Evolutionary conservation across 2,797 vertebrate genomes (phyloP), one percentile per base, ranked within the genome.

Genomic region (Crenuchus spilurus): DNA sequence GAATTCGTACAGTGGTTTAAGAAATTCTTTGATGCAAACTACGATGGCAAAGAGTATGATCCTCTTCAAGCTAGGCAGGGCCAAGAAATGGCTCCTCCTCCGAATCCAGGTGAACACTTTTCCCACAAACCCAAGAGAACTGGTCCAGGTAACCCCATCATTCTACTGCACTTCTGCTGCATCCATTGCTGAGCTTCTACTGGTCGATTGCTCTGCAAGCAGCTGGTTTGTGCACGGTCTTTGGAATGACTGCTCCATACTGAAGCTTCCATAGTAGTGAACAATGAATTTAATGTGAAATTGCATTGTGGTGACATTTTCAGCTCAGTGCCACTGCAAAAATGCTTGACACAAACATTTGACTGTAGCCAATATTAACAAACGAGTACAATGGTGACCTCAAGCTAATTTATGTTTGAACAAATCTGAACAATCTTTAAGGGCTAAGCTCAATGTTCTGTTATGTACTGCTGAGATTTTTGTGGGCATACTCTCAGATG

Each of bases 1-100:
- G 97, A 99, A 84, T 99, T 99, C 58, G 95, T 99, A 86, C 97
- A 99, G 88, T 99, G 97, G 97, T 99, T 98, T 86, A 99, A 99
- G 92, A 99, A 99, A 85, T 98, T 99, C 87, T 99, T 99, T 28
- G 97, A 99, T 18, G 97, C 97, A 88, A 99, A 99, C 93, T 99
- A 99, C 4, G 97, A 98, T 8, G 97, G 96, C 80, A 98, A 98
- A 92, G 97, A 98, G 77, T 99, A 99, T 55, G 97, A 99, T 91
- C 97, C 97, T 2, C 80, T 96, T 82, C 88, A 94, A 89, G 93
- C 95, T 30, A 93, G 97, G 91, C 97, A 99, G 90, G 97, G 96
- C 81, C 97, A 98, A 88, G 97, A 98, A 44, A 89, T 91, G 84
- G 89, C 92, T 37, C 94, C 96, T 31, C 39, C 95, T 78, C 95